A percentile compares a stretch with the other conserved stretches of the same genome.
Evolutionary conservation across 1,140 invertebrate species (phyloP).

Genomic region (Hestina assimilis): DNA sequence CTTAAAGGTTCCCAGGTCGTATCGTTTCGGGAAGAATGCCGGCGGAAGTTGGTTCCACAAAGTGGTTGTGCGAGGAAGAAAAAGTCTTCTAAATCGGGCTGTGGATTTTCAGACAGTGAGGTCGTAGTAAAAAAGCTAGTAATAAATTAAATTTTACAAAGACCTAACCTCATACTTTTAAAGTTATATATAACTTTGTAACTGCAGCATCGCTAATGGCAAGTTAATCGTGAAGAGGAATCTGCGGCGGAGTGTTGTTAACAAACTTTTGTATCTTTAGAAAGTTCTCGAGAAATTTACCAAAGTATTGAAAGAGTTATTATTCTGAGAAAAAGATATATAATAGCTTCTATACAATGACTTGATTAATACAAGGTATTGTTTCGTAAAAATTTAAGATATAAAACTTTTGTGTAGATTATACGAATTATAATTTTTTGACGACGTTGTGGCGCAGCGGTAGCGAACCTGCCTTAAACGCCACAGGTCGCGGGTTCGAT

Average conservation of each 20-base stretch:
- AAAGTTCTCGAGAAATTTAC: background rate
- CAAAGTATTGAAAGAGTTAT: background rate
- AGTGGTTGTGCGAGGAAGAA: no score
- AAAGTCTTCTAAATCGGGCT: no score
- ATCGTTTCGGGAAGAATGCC: no score
- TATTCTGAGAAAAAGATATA: background rate
- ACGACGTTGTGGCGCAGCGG: background rate
- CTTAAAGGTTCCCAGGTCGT: no score
- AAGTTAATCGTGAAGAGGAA: conserved; percentile 10
- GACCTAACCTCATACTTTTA: background rate
- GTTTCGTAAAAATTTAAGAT: no score
- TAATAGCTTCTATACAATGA: no score
- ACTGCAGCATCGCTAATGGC: conserved; percentile 2
- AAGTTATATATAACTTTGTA: background rate
- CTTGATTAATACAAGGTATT: no score
- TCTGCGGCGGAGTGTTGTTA: background rate
- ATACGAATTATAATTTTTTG: background rate
- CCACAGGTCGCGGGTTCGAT: no score
- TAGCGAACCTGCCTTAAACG: no score
- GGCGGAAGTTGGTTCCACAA: no score
- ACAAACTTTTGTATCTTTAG: background rate
- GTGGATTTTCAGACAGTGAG: no score
- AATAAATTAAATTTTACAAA: background rate
- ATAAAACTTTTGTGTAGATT: no score
- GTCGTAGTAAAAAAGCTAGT: background rate